phyloP scores from a whole-genome alignment of 2,888 invertebrate species.

The Brachypterus glaber region DNA sequence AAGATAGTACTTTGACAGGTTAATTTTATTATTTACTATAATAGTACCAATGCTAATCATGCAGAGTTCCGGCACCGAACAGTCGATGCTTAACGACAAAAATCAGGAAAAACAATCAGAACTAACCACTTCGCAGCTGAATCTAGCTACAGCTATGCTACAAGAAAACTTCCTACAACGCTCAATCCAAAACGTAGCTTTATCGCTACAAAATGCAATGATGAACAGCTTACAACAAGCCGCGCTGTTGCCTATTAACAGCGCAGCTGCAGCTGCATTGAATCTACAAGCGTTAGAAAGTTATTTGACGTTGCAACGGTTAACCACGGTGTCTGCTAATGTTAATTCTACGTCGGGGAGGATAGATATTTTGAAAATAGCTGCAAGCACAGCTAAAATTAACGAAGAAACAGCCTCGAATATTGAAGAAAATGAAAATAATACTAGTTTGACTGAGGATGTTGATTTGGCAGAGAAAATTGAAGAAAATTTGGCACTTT shows the following conservation, averaged over 20 bases:
- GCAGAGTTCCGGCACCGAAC: slow-evolving; percentile 4
- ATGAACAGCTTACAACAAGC: slow-evolving; percentile 78
- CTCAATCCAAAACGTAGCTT: slow-evolving; percentile 61
- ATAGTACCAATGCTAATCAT: slow-evolving; percentile 1
- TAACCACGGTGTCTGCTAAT: slow-evolving; percentile 58
- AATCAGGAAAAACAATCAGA: slow-evolving; percentile 17
- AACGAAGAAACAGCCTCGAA: slow-evolving; percentile 31
- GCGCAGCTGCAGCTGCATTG: slow-evolving; percentile 74
- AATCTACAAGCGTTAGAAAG: slow-evolving; percentile 81
- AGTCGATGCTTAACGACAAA: slow-evolving; percentile 13
- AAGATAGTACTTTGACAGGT: too few relatives aligned
- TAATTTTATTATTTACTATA: too few relatives aligned
- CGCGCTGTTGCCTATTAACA: slow-evolving; percentile 70
- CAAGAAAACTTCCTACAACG: slow-evolving; percentile 54
- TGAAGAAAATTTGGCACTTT: slow-evolving; percentile 63
- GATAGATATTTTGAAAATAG: slow-evolving; percentile 59
- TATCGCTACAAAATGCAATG: slow-evolving; percentile 76
- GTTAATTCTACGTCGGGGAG: slow-evolving; percentile 43
- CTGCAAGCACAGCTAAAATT: slow-evolving; percentile 42
- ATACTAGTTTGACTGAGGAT: slow-evolving; percentile 45
- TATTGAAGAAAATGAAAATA: slow-evolving; percentile 30
- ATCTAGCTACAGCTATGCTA: slow-evolving; percentile 48
- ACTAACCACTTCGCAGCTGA: slow-evolving; percentile 24
- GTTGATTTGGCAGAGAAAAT: slow-evolving; percentile 61
- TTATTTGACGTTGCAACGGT: slow-evolving; percentile 71